Conservation (phyloP, 2,113 vertebrate genomes). For the Falco punctatus region DNA sequence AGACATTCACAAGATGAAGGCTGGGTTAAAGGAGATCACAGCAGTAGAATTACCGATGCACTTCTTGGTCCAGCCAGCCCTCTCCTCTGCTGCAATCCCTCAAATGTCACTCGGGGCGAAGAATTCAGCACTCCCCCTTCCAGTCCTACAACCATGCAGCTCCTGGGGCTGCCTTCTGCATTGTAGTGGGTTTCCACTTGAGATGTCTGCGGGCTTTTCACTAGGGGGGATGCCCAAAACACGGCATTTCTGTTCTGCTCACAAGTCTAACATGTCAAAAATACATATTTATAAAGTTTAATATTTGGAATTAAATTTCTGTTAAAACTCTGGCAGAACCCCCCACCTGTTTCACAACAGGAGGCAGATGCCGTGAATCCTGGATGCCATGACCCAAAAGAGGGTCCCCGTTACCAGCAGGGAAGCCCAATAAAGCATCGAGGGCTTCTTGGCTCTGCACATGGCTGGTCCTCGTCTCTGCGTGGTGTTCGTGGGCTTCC, state of each 20-base stretch:
- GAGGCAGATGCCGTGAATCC: neutral
- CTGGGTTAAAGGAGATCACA: neutral
- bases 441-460: neutral
- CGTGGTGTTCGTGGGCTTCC: neutral
- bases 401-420: neutral
- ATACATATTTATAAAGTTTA: neutral
- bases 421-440: neutral
- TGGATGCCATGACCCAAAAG: neutral
- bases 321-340: neutral
- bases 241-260: neutral
- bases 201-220: neutral
- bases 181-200: neutral
- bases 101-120: neutral
- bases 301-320: neutral
- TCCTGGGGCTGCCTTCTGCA: neutral
- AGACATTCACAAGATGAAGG: fast-evolving
- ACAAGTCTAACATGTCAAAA: neutral
- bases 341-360: neutral
- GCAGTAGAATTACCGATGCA: neutral
- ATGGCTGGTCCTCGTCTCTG: fast-evolving
- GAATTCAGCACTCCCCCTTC: neutral
- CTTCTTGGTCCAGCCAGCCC: neutral
- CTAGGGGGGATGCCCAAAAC: neutral
- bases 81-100: neutral
- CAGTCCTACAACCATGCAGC: neutral